Evolutionary conservation across 1,140 invertebrate genomes (phyloP), one percentile per base, ranked within the genome.

Genomic region (Eciton burchellii): DNA sequence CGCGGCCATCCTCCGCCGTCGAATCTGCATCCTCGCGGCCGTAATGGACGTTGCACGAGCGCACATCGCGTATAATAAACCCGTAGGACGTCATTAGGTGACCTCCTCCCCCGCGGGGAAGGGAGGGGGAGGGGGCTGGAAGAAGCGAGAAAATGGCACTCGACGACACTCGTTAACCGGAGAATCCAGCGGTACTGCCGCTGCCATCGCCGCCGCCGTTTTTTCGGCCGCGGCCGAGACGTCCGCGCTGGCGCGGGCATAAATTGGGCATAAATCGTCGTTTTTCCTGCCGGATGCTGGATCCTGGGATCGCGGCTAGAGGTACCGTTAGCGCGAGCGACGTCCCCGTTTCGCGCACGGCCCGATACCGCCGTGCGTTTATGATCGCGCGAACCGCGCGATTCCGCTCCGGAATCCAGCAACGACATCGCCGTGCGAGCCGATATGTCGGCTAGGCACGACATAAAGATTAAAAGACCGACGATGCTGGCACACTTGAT

Each of bases 21-120:
- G 45, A 76, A 76, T 76, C 59, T 65, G 73, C 73, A 76, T 76
- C 52, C 65, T 43, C 65, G 43, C 41, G 52, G 29, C 19, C 11
- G 9, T 60, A 49, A 65, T 59, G 45, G 24, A 47, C 16, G 19
- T 4, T 21, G 43, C 1, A 65, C 35, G 35, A 49, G 45, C 47
- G 29, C n/a, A 49, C 21, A 21, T 35, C 43, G 73, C 29, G 19
- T 11, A 14, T 76, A 65, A 76, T 76, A 26, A 76, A 76, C 65
- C 65, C 21, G 29, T 65, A 35, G n/a, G 72, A 49, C 43, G 14
- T 16, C 21, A 65, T 52, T 65, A 76, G 35, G 73, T 45, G 35
- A 11, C 35, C 43, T 63, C 14, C 19, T 59, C 35, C 6, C 35
- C 6, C 6, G 35, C 35, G 35, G 35, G 35, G 35, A 6, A 35